A percentile compares a stretch with the other conserved stretches of the same genome.
phyloP scores from a whole-genome alignment of 1,140 invertebrate genomes.

The Druon quercuslanigerum region DNA sequence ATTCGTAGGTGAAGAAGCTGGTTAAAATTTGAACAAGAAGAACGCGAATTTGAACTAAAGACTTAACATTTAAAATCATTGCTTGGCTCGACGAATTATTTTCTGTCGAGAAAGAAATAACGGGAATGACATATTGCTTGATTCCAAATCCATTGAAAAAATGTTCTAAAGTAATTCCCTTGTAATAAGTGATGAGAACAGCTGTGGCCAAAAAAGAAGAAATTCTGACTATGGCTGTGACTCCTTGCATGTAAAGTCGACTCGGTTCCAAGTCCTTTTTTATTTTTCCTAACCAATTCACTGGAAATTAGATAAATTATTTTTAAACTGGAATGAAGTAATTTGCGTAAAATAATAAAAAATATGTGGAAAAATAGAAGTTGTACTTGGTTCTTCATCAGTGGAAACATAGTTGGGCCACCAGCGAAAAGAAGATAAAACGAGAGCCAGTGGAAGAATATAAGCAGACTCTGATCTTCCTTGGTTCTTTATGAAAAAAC shows the following conservation, averaged over 20 bases:
- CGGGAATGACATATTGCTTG: constrained; percentile 75
- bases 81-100: neutral
- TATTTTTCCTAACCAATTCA: constrained; percentile 69
- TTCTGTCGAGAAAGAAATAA: constrained; percentile 63
- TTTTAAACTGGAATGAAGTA: no score
- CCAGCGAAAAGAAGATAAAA: constrained; percentile 87
- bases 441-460: constrained; percentile 80
- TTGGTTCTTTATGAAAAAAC: constrained; percentile 43
- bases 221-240: constrained; percentile 83
- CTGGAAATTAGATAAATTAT: constrained; percentile 68
- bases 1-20: constrained; percentile 82
- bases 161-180: constrained; percentile 74
- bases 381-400: constrained; percentile 75
- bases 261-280: constrained; percentile 78
- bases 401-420: constrained; percentile 89
- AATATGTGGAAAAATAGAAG: constrained; percentile 23
- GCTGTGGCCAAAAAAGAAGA: constrained; percentile 78
- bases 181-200: constrained; percentile 76
- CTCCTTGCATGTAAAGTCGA: constrained; percentile 83
- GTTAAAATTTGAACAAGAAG: constrained; percentile 80
- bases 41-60: constrained; percentile 76
- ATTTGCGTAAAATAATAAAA: no score
- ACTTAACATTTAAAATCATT: constrained; percentile 53
- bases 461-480: constrained; percentile 71
- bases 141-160: constrained; percentile 78